Percentiles rank a stretch among this genome's conserved stretches.
Conservation (phyloP, 2,113 vertebrate species). For the Paraplagusia blochii region DNA sequence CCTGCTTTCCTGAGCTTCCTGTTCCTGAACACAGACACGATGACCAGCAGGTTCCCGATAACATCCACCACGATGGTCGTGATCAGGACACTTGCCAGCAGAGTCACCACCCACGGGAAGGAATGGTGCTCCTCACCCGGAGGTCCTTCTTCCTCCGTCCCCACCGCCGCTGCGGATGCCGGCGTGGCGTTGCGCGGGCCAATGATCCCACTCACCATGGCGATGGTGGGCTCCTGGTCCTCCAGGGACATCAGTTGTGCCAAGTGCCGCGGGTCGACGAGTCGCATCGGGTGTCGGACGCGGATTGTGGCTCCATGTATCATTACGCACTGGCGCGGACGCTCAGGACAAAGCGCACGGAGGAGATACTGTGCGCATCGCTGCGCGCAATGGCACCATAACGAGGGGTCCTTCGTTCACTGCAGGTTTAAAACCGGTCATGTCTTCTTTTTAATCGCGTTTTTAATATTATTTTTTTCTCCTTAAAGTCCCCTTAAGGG, state of each 20-base stretch:
- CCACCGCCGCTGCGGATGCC: background rate
- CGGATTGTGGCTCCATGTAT: conserved; percentile 35
- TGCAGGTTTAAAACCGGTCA: background rate
- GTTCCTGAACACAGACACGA: conserved; percentile 82
- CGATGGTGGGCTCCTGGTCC: conserved; percentile 60
- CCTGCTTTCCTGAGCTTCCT: conserved; percentile 83
- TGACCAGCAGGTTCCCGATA: conserved; percentile 81
- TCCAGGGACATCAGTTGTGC: conserved; percentile 67
- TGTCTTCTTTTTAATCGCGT: background rate
- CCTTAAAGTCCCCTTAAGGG: no score
- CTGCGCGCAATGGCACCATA: conserved; percentile 21
- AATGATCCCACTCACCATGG: conserved; percentile 61
- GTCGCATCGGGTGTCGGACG: conserved; percentile 44
- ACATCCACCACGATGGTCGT: conserved; percentile 80
- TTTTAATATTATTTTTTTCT: no score
- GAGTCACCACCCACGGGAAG: conserved; percentile 70
- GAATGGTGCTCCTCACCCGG: conserved; percentile 47
- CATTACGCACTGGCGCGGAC: conserved; percentile 31
- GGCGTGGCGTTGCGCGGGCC: conserved; percentile 62
- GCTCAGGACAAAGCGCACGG: background rate
- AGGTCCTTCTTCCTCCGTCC: conserved; percentile 49
- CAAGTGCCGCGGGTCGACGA: conserved; percentile 53
- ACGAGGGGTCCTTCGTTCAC: background rate
- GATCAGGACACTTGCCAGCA: conserved; percentile 78
- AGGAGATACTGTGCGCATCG: conserved; percentile 2